phyloP scores from a whole-genome alignment of 2,797 vertebrate genomes.

The Coregonus sp. region DNA sequence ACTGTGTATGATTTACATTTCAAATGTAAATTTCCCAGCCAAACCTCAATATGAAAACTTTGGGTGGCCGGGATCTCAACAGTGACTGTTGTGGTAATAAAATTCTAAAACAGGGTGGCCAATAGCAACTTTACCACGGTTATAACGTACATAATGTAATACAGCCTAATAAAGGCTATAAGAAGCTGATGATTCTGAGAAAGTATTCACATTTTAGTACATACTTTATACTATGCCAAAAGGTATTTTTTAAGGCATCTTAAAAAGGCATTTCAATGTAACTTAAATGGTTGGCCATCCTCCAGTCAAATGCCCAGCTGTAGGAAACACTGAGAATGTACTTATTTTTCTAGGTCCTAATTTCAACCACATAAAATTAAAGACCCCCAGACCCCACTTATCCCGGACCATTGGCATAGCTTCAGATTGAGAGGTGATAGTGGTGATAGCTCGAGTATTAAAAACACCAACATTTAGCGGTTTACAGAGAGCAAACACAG shows the following conservation, averaged over 20 bases:
- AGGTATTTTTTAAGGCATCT: neutral
- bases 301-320: too few species aligned
- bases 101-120: neutral
- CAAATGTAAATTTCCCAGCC: constrained; percentile 25
- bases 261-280: neutral
- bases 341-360: neutral
- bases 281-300: too few species aligned
- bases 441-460: constrained; percentile 32
- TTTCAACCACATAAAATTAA: neutral
- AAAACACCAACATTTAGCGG: constrained; percentile 16
- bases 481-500: constrained; percentile 42
- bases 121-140: too few species aligned
- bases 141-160: too few species aligned
- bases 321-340: neutral
- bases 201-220: too few species aligned
- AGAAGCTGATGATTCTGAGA: too few species aligned
- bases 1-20: constrained; percentile 19
- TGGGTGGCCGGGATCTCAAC: constrained; percentile 47
- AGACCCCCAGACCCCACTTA: neutral
- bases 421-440: constrained; percentile 30
- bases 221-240: neutral
- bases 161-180: too few species aligned
- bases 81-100: constrained; percentile 11
- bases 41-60: constrained; percentile 27
- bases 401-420: neutral